Evolutionary conservation across 2,113 vertebrate genomes (phyloP), one percentile per base, ranked within the genome.

Genomic region (Callopanchax toddi): DNA sequence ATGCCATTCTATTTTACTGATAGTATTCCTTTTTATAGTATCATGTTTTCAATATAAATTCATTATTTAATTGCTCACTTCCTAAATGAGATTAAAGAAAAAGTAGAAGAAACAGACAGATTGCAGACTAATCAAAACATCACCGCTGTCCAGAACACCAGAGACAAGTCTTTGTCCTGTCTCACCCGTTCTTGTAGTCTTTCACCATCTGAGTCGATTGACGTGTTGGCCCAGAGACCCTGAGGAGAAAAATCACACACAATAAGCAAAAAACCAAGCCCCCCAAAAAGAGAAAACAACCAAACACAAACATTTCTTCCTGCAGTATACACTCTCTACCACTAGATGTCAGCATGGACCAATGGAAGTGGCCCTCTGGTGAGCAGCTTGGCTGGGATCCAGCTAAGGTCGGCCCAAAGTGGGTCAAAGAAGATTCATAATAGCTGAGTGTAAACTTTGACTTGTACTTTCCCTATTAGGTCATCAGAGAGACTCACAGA

Each of bases 181-280:
- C 87, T 84, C 67, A 93, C 92, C 84, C 91, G 86, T 70, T 93
- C 92, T 32, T 90, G 85, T n/a, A 85, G 67, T 16, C 79, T 63
- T 71, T 90, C 90, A n/a, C 87, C 72, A 20, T 93, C 91, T 29
- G 87, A 92, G 71, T 93, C 92, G 0, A 90, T 73, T 43, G 81
- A 85, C 2, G 79, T 48, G 76, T 55, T 92, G 37, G 21, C 61
- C 88, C 85, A 91, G 23, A 59, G 68, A 29, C 89, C 84, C 92
- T 93, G 80, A 53, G 16, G 46, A 75, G 43, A 69, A 32, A n/a
- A 18, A 69, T 49, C n/a, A 26, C 18, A 37, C 32, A 69, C 11
- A 29, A 2, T 50, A n/a, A 74, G 48, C 22, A 40, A 37, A 12
- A 32, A 17, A 3, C 26, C 3, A n/a, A n/a, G n/a, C n/a, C n/a